Conservation (phyloP, 2,888 invertebrate species). For the Mesochorus sp. region DNA sequence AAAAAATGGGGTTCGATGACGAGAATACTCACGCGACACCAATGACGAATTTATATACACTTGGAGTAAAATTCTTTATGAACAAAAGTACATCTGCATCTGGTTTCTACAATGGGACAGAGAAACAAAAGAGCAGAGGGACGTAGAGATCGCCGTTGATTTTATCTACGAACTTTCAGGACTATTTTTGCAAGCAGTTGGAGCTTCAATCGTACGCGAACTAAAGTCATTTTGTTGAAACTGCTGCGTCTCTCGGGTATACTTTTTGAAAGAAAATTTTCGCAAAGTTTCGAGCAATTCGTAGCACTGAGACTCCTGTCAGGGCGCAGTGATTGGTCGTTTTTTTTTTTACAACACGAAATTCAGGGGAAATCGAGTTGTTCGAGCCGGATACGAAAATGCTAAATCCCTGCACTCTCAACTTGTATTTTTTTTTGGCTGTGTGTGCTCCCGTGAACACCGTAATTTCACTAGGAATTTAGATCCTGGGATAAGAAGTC, state of each 20-base stretch:
- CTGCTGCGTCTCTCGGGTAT: neutral
- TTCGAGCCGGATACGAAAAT: neutral
- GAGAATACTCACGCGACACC: neutral
- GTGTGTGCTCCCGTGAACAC: too few species aligned
- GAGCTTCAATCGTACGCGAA: slow-evolving; percentile 2
- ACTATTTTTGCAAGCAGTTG: neutral
- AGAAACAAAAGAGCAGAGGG: neutral
- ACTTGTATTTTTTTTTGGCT: neutral
- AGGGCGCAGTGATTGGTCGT: neutral
- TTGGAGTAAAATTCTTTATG: neutral
- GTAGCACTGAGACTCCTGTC: neutral
- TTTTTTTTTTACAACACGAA: neutral
- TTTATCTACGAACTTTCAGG: slow-evolving; percentile 14
- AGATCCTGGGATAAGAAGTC: neutral
- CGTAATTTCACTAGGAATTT: neutral
- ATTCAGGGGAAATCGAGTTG: neutral
- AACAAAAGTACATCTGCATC: neutral
- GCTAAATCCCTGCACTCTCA: neutral
- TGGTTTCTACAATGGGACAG: neutral
- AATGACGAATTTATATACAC: neutral
- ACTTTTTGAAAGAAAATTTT: slow-evolving; percentile 8
- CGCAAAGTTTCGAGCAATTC: slow-evolving; percentile 18
- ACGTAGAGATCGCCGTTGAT: neutral
- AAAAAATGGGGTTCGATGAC: slow-evolving; percentile 33
- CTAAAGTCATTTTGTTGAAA: slow-evolving; percentile 36